Percentiles rank a stretch among this genome's conserved stretches.
Evolutionary conservation across 2,888 invertebrate species (phyloP).

Genomic region (Phania funesta): DNA sequence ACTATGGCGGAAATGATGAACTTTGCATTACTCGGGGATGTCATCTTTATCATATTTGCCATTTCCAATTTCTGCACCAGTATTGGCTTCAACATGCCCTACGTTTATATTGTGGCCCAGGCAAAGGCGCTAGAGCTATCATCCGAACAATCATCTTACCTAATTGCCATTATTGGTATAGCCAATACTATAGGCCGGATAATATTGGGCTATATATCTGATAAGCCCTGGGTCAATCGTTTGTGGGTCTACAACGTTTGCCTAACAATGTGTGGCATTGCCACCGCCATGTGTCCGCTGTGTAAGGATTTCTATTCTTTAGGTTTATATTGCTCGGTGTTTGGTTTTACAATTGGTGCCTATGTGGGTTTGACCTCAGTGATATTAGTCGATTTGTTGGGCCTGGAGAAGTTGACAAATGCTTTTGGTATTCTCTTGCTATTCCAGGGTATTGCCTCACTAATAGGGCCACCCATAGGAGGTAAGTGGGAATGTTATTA

Average conservation of each 20-base stretch:
- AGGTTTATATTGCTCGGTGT: conserved; percentile 88
- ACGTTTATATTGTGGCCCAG: conserved; percentile 90
- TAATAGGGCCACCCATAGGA: conserved; percentile 95
- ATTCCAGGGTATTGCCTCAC: conserved; percentile 96
- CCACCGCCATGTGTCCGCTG: conserved; percentile 89
- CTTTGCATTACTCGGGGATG: conserved; percentile 90
- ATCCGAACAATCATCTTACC: conserved; percentile 84
- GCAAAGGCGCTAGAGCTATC: conserved; percentile 84
- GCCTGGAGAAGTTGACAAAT: conserved; percentile 96
- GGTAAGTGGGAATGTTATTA: conserved; percentile 83
- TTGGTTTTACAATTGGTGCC: conserved; percentile 95
- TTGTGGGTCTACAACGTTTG: conserved; percentile 93
- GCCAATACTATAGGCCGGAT: conserved; percentile 95
- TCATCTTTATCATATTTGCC: conserved; percentile 93
- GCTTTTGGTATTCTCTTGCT: conserved; percentile 95
- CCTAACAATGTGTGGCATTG: conserved; percentile 92
- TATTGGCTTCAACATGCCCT: conserved; percentile 96
- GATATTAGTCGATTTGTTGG: conserved; percentile 95
- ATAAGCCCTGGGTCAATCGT: conserved; percentile 95
- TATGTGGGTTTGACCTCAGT: conserved; percentile 98
- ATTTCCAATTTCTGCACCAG: conserved; percentile 94
- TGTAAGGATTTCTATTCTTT: conserved; percentile 88
- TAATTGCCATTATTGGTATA: conserved; percentile 90
- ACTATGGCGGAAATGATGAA: conserved; percentile 92
- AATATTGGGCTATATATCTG: conserved; percentile 91